A percentile compares a stretch with the other conserved stretches of the same genome.
Evolutionary conservation across 2,113 vertebrate species (phyloP).

Genomic region (Thymallus thymallus): DNA sequence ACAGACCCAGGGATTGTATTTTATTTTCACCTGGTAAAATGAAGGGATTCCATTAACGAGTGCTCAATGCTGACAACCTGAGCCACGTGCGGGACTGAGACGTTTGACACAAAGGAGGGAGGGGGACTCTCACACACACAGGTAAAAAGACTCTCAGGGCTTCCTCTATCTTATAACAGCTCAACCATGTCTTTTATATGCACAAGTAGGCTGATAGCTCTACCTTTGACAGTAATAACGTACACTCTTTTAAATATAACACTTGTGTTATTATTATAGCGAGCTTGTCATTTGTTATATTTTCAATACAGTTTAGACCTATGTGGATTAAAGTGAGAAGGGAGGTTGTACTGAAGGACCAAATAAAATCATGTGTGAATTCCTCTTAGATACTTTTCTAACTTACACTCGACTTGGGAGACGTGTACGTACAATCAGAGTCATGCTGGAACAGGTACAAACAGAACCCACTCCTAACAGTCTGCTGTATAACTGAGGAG

Average conservation of each 20-base stretch:
- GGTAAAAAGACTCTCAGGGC: slow-evolving; percentile 58
- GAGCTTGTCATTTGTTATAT: not conserved
- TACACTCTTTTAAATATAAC: not conserved
- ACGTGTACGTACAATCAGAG: slow-evolving; percentile 18
- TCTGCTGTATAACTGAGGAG: slow-evolving; percentile 31
- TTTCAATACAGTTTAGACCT: not conserved
- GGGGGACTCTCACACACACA: slow-evolving; percentile 52
- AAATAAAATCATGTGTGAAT: slow-evolving; percentile 29
- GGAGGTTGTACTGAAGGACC: not conserved
- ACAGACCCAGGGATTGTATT: slow-evolving; percentile 46
- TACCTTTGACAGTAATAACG: not conserved
- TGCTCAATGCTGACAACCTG: slow-evolving; percentile 56
- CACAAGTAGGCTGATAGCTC: not conserved
- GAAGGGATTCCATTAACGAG: slow-evolving; percentile 39
- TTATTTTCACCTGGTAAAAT: slow-evolving; percentile 36
- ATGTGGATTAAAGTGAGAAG: not conserved
- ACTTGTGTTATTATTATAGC: too few species aligned
- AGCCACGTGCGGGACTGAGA: slow-evolving; percentile 38
- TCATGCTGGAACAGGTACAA: slow-evolving; percentile 59
- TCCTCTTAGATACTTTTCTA: slow-evolving; percentile 49
- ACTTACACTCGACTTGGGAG: slow-evolving; percentile 25
- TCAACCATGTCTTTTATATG: not conserved
- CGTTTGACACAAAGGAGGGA: slow-evolving; percentile 61
- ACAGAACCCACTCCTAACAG: slow-evolving; percentile 5
- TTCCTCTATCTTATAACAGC: slow-evolving; percentile 19